phyloP scores from a whole-genome alignment of 92 coral and sea anemone genomes.

The Diadumene lineata region DNA sequence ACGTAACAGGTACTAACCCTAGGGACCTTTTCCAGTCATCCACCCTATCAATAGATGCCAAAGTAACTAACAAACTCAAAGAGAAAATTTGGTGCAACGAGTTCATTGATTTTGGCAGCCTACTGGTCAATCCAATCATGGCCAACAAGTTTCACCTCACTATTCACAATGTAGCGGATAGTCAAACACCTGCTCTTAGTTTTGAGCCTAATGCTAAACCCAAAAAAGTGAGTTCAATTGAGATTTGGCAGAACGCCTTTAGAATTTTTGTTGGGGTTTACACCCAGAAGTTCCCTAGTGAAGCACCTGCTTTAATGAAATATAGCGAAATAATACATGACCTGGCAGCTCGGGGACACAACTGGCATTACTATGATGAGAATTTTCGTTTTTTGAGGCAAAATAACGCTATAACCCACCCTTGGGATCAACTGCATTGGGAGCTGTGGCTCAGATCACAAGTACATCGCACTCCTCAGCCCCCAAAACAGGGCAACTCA shows the following conservation, averaged over 20 bases:
- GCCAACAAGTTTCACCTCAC: too few relatives aligned
- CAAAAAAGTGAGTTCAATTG: conserved; percentile 11
- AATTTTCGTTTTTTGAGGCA: conserved; percentile 49
- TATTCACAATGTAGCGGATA: too few relatives aligned
- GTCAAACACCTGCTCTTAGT: too few relatives aligned
- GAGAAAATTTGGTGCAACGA: too few relatives aligned
- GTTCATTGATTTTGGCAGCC: too few relatives aligned
- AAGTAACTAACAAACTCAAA: too few relatives aligned
- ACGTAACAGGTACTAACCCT: too few relatives aligned
- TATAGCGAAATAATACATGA: conserved; percentile 48
- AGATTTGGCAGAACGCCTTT: conserved; percentile 40
- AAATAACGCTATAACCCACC: neutral
- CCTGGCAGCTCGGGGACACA: conserved; percentile 26
- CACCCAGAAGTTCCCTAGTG: conserved; percentile 34
- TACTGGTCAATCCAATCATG: too few relatives aligned
- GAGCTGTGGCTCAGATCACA: conserved; percentile 52
- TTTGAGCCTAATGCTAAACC: conserved; percentile 23
- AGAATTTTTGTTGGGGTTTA: conserved; percentile 38
- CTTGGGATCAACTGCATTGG: conserved; percentile 45
- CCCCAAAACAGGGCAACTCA: neutral
- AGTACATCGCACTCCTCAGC: neutral
- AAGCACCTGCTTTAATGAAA: conserved; percentile 47
- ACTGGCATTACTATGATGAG: conserved; percentile 50
- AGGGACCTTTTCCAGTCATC: too few relatives aligned
- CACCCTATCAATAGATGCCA: too few relatives aligned